A percentile compares a stretch with the other conserved stretches of the same genome.
Evolutionary conservation across 2,888 invertebrate species (phyloP).

Genomic region (Timandra comae): DNA sequence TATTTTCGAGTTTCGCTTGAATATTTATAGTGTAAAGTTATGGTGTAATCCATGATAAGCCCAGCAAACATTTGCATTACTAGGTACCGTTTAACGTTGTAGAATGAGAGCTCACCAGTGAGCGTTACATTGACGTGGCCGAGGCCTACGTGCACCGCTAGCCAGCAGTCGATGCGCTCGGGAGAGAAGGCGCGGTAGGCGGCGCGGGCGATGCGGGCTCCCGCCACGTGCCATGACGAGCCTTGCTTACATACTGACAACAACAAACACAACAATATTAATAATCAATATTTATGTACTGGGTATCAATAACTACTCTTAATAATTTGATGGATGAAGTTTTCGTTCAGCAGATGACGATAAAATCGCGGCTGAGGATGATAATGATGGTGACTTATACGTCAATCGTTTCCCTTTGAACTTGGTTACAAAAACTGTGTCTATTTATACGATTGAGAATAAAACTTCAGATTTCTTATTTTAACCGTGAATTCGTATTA

Average conservation of each 20-base stretch:
- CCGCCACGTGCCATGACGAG: constrained; percentile 95
- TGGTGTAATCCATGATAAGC: constrained; percentile 7
- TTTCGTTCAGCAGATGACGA: no score
- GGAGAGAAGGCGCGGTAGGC: constrained; percentile 94
- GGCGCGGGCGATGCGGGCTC: constrained; percentile 83
- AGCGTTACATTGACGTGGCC: constrained; percentile 97
- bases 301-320: neutral
- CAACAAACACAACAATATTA: constrained; percentile 2
- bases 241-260: constrained; percentile 90
- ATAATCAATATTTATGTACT: constrained; percentile 3
- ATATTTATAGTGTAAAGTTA: neutral
- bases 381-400: no score
- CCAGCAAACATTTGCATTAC: constrained; percentile 24
- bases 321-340: no score
- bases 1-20: neutral
- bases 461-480: no score
- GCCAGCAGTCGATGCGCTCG: constrained; percentile 90
- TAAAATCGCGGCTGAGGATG: no score
- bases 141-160: constrained; percentile 94
- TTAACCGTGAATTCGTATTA: no score
- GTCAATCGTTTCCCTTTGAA: no score
- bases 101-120: constrained; percentile 79
- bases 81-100: constrained; percentile 25
- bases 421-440: no score
- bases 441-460: no score